Base-by-base conservation (phyloP, 2,888 invertebrate genomes). In the Lepeophtheirus nordmannii region DNA sequence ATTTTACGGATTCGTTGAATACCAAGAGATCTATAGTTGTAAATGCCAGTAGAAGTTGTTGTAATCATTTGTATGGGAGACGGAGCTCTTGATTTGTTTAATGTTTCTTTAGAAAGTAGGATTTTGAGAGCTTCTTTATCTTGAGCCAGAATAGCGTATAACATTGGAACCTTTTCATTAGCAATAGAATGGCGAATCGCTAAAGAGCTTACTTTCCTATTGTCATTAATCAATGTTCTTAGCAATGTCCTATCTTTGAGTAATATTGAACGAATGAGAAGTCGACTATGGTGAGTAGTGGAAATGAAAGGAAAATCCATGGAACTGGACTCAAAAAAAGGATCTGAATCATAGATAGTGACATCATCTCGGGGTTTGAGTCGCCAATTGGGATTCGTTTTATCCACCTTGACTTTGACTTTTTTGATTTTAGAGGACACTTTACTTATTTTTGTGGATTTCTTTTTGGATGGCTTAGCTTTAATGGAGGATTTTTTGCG, bases 231-330 rank as follows among this genome's bases (percentile, higher is more conserved):
- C 53, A 76, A 70, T 10, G 72, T 71, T 68, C 76, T 73, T 38
- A 79, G 70, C 40, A 75, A 68, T n/a, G 73, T 72, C 67, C 73
- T 70, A 69, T 78, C 77, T 38, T 75, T 74, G 41, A 73, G 68
- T 14, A 73, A 67, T n/a, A 78, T 75, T 46, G 78, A 78, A 62
- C 78, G 71, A 68, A 78, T 76, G n/a, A 75, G 71, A 65, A 78
- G 72, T 68, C 76, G 76, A 14, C 75, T 75, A 67, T 78, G 73
- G 5, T 74, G 74, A 10, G 71, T 68, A 17, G 75, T 73, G 14
- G 78, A 78, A 46, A 78, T 73, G 69, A 74, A 76, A 30, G 14
- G 78, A 58, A 78, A 38, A 10, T 66, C 66, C 22, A 58, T 58
- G n/a, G 11, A 12, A 75, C 73, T 75, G 60, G 74, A 73, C 69